phyloP scores from a whole-genome alignment of 2,888 invertebrate genomes.

The Schrankia costaestrigalis region DNA sequence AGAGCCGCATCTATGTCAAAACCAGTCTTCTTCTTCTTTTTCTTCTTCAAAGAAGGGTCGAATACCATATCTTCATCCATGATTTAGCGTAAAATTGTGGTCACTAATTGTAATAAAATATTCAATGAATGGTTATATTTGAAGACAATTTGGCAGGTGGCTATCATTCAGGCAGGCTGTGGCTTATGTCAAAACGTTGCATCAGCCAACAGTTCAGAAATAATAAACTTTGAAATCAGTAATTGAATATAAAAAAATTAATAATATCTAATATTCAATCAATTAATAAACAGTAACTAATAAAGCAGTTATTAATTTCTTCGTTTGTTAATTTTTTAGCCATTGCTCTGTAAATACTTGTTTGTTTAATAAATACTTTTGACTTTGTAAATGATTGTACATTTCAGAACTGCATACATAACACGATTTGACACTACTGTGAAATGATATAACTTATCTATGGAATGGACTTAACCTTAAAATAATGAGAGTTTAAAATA shows the following conservation, averaged over 20 bases:
- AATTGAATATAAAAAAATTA: too few relatives aligned
- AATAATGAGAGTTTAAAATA: conserved; percentile 1
- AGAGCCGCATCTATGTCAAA: conserved; percentile 94
- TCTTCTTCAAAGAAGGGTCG: conserved; percentile 94
- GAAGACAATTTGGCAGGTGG: conserved; percentile 56
- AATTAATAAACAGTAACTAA: too few relatives aligned
- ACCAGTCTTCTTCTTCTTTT: conserved; percentile 97
- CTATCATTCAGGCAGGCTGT: conserved; percentile 26
- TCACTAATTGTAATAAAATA: conserved; percentile 25
- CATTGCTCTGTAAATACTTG: not conserved
- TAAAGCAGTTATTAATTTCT: not conserved
- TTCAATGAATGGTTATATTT: conserved; percentile 56
- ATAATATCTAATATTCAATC: too few relatives aligned
- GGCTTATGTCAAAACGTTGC: conserved; percentile 63
- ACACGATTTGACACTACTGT: too few relatives aligned
- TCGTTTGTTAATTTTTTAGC: not conserved
- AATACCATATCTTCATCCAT: conserved; percentile 86
- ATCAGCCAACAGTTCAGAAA: conserved; percentile 50
- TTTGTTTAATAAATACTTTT: not conserved
- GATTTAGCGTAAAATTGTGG: conserved; percentile 33
- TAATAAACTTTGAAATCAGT: not conserved
- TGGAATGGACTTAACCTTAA: conserved; percentile 31
- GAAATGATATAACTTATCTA: too few relatives aligned
- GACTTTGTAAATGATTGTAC: too few relatives aligned
- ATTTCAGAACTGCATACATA: too few relatives aligned